A percentile compares a stretch with the other conserved stretches of the same genome.
These are phyloP conservation scores for Siphonodentalium dalli DNA, from an alignment of 2,888 invertebrate species.

Conservation along the genomic window DNA sequence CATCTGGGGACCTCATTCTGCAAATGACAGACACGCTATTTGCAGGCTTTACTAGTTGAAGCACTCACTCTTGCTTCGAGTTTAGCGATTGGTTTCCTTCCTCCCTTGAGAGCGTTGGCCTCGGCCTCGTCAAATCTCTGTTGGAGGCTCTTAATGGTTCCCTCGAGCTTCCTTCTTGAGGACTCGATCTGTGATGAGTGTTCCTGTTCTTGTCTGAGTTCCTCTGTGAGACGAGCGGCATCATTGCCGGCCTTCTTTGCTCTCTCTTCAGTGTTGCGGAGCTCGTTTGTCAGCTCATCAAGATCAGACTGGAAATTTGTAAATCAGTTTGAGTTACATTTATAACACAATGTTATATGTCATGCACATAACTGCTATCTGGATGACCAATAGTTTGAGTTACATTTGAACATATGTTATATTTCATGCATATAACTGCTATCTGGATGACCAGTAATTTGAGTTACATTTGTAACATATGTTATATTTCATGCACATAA, in stretches of 20 bases:
- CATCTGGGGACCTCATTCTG: too few relatives aligned
- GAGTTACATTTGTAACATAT: too few relatives aligned
- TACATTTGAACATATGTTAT: too few relatives aligned
- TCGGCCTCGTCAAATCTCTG: slow-evolving; percentile 96
- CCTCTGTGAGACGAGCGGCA: slow-evolving; percentile 97
- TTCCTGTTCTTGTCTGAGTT: slow-evolving; percentile 98
- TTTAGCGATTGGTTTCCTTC: slow-evolving; percentile 99
- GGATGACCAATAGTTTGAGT: too few relatives aligned
- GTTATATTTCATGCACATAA: too few relatives aligned
- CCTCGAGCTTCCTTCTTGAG: slow-evolving; percentile 95
- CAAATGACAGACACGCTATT: too few relatives aligned
- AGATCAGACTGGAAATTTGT: slow-evolving; percentile 96
- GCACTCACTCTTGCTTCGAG: slow-evolving; percentile 81
- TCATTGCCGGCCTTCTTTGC: slow-evolving; percentile 70
- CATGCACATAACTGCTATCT: too few relatives aligned
- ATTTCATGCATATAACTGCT: too few relatives aligned
- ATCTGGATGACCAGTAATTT: too few relatives aligned
- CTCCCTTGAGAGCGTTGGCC: slow-evolving; percentile 96
- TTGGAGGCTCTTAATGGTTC: slow-evolving; percentile 94
- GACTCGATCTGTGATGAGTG: slow-evolving; percentile 98
- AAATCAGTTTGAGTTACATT: too few relatives aligned
- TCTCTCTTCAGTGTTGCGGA: slow-evolving; percentile 95
- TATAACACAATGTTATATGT: too few relatives aligned
- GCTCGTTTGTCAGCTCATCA: slow-evolving; percentile 97
- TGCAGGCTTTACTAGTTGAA: too few relatives aligned